These are phyloP conservation scores for Actinostola sp. DNA, from an alignment of 92 coral and sea anemone species.

Conservation along the genomic window DNA sequence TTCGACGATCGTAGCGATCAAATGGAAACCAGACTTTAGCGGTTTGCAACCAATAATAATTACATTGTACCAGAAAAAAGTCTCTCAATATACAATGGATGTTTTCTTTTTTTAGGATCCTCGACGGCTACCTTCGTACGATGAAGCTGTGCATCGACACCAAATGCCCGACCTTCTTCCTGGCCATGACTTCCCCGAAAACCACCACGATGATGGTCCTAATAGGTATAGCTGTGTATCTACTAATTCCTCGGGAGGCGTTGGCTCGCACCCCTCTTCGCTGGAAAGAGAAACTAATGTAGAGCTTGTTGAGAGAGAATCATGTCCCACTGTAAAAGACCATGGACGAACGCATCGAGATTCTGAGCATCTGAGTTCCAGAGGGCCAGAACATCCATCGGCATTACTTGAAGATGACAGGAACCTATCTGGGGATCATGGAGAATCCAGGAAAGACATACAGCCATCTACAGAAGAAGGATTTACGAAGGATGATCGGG, in stretches of 20 bases:
- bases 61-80: too few relatives aligned
- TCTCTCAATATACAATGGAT: neutral
- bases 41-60: too few relatives aligned
- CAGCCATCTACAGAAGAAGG: too few relatives aligned
- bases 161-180: constrained; percentile 83
- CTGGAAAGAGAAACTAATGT: constrained; percentile 37
- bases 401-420: neutral
- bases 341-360: neutral
- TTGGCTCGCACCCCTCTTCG: constrained; percentile 40
- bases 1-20: too few relatives aligned
- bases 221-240: constrained; percentile 6
- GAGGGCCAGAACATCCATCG: neutral
- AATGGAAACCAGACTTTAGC: too few relatives aligned
- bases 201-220: neutral
- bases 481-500: constrained; percentile 11
- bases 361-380: neutral
- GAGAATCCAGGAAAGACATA: too few relatives aligned
- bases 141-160: constrained; percentile 69
- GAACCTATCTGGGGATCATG: too few relatives aligned
- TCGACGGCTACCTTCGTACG: constrained; percentile 78
- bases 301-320: constrained; percentile 6
- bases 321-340: neutral
- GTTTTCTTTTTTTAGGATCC: constrained; percentile 11
- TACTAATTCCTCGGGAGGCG: constrained; percentile 16
- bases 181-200: constrained; percentile 55